phyloP scores from a whole-genome alignment of 1,140 invertebrate genomes.

The Leucophenga varia region DNA sequence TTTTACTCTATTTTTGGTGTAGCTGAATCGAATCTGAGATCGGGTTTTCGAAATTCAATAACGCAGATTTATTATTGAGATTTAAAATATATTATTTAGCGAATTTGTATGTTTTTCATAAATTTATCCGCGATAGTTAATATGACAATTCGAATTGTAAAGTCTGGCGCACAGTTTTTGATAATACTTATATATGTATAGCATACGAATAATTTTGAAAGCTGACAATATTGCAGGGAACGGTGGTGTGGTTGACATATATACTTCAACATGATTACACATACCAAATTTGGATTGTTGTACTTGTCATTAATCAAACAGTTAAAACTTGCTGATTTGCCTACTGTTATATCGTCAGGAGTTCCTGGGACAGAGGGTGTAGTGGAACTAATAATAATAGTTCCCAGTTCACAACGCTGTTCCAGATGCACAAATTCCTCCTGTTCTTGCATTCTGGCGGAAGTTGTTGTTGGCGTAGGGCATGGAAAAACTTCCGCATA shows the following conservation, averaged over 20 bases:
- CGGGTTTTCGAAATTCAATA: no score
- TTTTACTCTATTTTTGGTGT: no score
- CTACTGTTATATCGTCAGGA: conserved; percentile 4
- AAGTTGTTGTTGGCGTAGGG: conserved; percentile 5
- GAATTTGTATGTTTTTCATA: no score
- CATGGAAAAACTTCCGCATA: conserved; percentile 1
- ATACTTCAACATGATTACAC: neutral
- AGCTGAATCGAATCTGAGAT: no score
- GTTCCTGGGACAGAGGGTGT: neutral
- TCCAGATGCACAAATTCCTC: conserved; percentile 15
- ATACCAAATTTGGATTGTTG: conserved; percentile 23
- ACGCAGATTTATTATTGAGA: no score
- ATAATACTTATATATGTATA: neutral
- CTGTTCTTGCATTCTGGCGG: no score
- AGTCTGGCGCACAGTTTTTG: no score
- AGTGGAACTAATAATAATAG: conserved; percentile 23
- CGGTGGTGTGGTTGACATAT: neutral
- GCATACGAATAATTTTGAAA: neutral
- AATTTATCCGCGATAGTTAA: no score
- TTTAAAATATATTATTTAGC: no score
- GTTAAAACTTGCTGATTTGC: conserved; percentile 10
- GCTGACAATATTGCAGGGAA: neutral
- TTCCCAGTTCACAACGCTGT: conserved; percentile 30
- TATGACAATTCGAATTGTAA: no score
- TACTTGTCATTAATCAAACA: conserved; percentile 18